Conservation (phyloP, 2,888 invertebrate species). For the Lamproptera curius region DNA sequence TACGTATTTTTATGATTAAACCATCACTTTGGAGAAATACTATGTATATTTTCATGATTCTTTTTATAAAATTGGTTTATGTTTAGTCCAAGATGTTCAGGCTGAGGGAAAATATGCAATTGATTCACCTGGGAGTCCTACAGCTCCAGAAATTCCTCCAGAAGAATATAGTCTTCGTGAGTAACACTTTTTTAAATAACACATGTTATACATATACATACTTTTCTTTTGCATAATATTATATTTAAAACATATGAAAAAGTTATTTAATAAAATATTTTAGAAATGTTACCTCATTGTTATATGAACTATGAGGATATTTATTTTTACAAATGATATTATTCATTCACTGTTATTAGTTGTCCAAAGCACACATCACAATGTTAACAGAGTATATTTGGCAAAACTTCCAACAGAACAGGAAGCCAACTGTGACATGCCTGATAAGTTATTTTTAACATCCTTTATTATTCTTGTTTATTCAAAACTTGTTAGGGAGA, state of each 20-base stretch:
- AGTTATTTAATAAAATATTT: too few relatives aligned
- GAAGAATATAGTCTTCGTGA: conserved; percentile 95
- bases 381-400: too few relatives aligned
- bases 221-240: too few relatives aligned
- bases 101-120: conserved; percentile 98
- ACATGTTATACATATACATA: neutral
- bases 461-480: conserved; percentile 10
- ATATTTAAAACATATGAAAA: too few relatives aligned
- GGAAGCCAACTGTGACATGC: conserved; percentile 1
- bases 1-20: neutral
- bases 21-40: too few relatives aligned
- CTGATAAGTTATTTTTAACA: conserved; percentile 18
- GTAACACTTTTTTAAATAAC: conserved; percentile 29
- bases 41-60: too few relatives aligned
- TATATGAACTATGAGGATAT: too few relatives aligned
- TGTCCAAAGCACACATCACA: too few relatives aligned
- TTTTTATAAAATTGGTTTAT: neutral
- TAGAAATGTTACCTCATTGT: too few relatives aligned
- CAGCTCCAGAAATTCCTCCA: conserved; percentile 91
- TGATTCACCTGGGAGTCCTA: conserved; percentile 96
- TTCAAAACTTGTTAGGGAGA: neutral
- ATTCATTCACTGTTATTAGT: too few relatives aligned
- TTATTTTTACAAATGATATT: too few relatives aligned
- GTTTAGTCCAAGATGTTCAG: conserved; percentile 93
- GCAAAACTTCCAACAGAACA: conserved; percentile 1